A percentile compares a stretch with the other conserved stretches of the same genome.
Conservation (phyloP, 23 tunicate genomes). For the Trididemnum miniatum region DNA sequence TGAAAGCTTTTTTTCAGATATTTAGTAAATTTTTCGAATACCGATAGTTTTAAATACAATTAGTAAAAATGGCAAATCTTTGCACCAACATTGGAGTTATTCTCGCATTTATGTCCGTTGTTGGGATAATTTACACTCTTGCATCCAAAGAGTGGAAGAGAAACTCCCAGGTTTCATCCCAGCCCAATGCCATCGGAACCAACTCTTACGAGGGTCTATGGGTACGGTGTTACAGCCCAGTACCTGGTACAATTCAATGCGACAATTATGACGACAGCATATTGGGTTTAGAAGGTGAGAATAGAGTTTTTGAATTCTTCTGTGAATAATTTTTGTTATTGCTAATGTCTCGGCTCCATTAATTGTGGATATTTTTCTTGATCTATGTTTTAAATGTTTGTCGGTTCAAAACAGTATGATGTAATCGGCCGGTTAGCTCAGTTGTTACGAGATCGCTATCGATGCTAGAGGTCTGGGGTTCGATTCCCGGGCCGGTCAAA, state of each 20-base stretch:
- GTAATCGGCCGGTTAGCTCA: too few relatives aligned
- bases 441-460: too few relatives aligned
- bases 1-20: too few relatives aligned
- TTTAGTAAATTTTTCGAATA: too few relatives aligned
- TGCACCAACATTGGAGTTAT: conserved; percentile 54
- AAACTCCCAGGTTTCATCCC: conserved; percentile 78
- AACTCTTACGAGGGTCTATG: conserved; percentile 88
- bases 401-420: too few relatives aligned
- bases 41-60: too few relatives aligned
- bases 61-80: conserved; percentile 55
- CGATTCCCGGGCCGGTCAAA: too few relatives aligned
- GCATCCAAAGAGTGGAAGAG: conserved; percentile 81
- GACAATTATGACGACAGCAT: conserved; percentile 52
- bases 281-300: conserved; percentile 7
- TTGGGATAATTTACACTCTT: conserved; percentile 72
- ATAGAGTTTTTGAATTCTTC: background rate
- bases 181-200: conserved; percentile 40
- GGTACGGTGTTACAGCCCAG: conserved; percentile 77
- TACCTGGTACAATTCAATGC: conserved; percentile 80
- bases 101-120: conserved; percentile 48
- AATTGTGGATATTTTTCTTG: too few relatives aligned
- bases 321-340: too few relatives aligned
- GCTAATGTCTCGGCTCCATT: too few relatives aligned
- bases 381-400: too few relatives aligned
- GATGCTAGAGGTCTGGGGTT: too few relatives aligned